A percentile compares a stretch with the other conserved stretches of the same genome.
Conservation (phyloP, 2,888 invertebrate genomes). For the Lycia hirtaria region DNA sequence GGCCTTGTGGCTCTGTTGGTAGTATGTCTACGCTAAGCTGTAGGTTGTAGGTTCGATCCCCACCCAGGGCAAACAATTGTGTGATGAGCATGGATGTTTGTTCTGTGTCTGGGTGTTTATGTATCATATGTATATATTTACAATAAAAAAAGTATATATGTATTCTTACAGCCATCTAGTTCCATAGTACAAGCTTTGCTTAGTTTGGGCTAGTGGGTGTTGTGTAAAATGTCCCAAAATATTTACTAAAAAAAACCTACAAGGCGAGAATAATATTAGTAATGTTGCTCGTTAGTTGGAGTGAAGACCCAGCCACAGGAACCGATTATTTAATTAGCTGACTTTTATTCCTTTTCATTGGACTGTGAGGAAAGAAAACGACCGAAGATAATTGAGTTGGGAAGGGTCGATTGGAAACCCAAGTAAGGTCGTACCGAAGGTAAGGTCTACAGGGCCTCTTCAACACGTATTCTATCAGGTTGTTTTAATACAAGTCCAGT, state of each 20-base stretch:
- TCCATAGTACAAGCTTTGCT: too few relatives aligned
- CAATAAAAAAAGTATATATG: too few relatives aligned
- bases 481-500: constrained; percentile 1
- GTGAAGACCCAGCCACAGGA: constrained; percentile 47
- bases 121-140: too few relatives aligned
- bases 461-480: not conserved
- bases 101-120: too few relatives aligned
- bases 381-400: constrained; percentile 67
- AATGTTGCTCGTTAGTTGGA: constrained; percentile 49
- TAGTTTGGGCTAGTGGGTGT: too few relatives aligned
- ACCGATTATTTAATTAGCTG: constrained; percentile 68
- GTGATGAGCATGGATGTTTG: too few relatives aligned
- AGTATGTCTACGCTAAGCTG: too few relatives aligned
- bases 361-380: constrained; percentile 56
- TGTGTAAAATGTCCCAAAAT: too few relatives aligned
- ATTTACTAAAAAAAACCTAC: not conserved
- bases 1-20: too few relatives aligned
- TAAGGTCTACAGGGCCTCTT: not conserved
- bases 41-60: too few relatives aligned
- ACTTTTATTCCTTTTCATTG: constrained; percentile 60
- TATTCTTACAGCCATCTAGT: too few relatives aligned
- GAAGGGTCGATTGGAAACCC: constrained; percentile 40
- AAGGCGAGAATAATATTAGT: not conserved
- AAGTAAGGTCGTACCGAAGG: constrained; percentile 5
- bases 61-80: too few relatives aligned